Conservation (phyloP, 2,888 invertebrate species). For the Neoaliturus tenellus region DNA sequence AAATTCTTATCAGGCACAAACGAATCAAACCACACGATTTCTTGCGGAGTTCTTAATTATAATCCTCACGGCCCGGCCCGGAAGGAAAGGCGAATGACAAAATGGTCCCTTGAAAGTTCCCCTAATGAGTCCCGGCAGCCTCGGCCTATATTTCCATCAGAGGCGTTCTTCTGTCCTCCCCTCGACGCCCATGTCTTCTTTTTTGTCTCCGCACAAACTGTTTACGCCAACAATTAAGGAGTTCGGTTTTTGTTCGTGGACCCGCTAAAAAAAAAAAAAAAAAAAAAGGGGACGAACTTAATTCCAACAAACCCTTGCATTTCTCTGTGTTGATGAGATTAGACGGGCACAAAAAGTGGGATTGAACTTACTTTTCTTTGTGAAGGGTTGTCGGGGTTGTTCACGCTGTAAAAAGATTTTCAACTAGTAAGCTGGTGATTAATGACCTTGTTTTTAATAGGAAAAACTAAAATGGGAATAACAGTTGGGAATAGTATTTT, state of each 20-base stretch:
- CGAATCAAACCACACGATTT: not conserved
- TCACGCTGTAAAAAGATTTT: not conserved
- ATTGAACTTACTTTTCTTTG: not conserved
- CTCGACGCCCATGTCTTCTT: not conserved
- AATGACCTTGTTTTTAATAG: not conserved
- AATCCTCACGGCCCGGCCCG: not conserved
- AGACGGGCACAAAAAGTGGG: not conserved
- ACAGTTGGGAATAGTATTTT: no score
- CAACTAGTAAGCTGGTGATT: not conserved
- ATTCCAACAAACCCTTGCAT: not conserved
- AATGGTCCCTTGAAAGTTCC: not conserved
- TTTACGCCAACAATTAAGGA: constrained; percentile 16
- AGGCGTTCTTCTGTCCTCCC: not conserved
- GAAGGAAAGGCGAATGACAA: constrained; percentile 11
- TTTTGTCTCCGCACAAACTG: not conserved
- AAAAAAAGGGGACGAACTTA: constrained; percentile 20
- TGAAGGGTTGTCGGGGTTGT: not conserved
- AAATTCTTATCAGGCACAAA: not conserved
- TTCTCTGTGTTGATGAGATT: not conserved
- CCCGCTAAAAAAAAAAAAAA: no score
- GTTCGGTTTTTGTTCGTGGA: constrained; percentile 5
- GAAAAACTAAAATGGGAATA: not conserved
- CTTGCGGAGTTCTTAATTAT: constrained; percentile 12
- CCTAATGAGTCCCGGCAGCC: not conserved
- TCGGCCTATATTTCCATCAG: constrained; percentile 10